Base-by-base conservation (phyloP, 2,797 vertebrate species). In the Carapus acus region DNA sequence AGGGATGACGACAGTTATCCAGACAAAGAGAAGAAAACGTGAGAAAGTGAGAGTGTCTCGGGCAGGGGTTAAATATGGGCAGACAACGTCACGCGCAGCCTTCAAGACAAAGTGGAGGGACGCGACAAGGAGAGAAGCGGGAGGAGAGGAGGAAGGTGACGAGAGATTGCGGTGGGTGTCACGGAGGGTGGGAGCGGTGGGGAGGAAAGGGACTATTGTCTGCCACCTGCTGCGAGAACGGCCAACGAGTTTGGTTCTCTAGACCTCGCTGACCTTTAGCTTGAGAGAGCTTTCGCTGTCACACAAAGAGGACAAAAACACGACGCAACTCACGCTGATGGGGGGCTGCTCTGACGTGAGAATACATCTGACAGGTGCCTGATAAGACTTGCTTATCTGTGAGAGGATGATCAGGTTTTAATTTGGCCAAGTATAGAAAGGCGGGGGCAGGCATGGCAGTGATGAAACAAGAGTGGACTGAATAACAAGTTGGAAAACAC, bases 1-100 rank as follows among this genome's bases (percentile, higher is more conserved):
- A 21, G 40, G 41, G 37, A 59, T n/a, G 56, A 66, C 43, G 31
- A 67, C 56, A 51, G 47, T 19, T 6, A 49, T 45, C 49, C 23
- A 55, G 59, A 83, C 77, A 84, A 84, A 73, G 67, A 64, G 27
- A 67, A 70, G 67, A 65, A 78, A 76, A 74, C 58, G n/a, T n/a
- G n/a, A n/a, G n/a, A n/a, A n/a, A 67, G 52, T 43, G 63, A 70
- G 53, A 66, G 58, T 50, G 50, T 41, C 50, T 54, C 34, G 12
- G 38, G 45, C 29, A 2, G 34, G 41, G 23, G 43, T 68, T 56
- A 81, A 75, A 77, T 71, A 69, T 62, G 41, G 59, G 67, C 51
- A 29, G 43, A 42, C 47, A 57, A 33, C 24, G 56, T 58, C 67
- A 68, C 15, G n/a, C n/a, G n/a, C 21, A 19, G 17, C 1, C 11